Base-by-base conservation (phyloP, 2,888 invertebrate genomes). In the Eupithecia abbreviata region DNA sequence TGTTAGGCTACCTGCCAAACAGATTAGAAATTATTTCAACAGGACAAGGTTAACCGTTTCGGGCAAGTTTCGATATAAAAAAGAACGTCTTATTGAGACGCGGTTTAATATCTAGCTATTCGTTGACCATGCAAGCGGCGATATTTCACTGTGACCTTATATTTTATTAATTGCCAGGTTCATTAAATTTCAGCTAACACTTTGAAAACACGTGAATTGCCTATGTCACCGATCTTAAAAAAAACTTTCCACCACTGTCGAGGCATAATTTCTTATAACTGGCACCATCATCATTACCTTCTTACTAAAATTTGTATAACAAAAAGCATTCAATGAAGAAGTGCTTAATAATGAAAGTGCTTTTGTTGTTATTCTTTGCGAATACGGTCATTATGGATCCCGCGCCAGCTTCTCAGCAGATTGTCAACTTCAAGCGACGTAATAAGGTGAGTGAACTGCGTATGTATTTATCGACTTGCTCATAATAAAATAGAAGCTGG, bases 381-480 rank as follows among this genome's bases (percentile, higher is more conserved):
- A 75, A 58, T 72, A 71, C 79, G 79, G 77, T 67, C 42, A 71
- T 70, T 47, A 65, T 75, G 42, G 75, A 74, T 82, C 87, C 90
- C 0, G 89, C 88, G 82, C 86, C 87, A 0, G 88, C 88, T 0
- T 86, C 85, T 1, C 85, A 90, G 68, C 91, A 91, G 79, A 88
- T 91, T 5, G 79, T 91, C n/a, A 69, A 82, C 55, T 91, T 91
- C 74, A 89, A 89, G 67, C 82, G 88, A 68, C 88, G 85, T 75
- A 88, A 88, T 15, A 80, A 85, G 82, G 91, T 91, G 84, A 92
- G 81, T 42, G 18, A 47, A n/a, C 9, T 47, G 18, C 10, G 30
- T 58, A 51, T n/a, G 9, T 58, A 18, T 9, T 18, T 9, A 30
- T 1, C 30, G 30, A 30, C 30, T 30, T 30, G 30, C 30, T 30